phyloP scores from a whole-genome alignment of 2,888 invertebrate genomes.

The Apamea crenata region DNA sequence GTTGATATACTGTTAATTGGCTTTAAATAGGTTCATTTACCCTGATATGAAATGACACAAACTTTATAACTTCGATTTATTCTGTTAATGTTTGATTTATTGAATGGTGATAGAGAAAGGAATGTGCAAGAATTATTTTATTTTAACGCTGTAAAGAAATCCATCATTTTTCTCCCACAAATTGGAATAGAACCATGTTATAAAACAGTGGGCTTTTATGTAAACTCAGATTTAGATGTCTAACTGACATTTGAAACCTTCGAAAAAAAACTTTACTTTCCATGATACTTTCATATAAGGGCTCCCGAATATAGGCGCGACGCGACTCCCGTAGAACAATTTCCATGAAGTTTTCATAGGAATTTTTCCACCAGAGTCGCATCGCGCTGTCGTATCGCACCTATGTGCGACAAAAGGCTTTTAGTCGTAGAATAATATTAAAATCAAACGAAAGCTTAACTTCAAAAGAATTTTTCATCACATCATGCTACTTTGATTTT shows the following conservation, averaged over 20 bases:
- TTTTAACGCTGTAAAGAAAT: background rate
- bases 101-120: background rate
- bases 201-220: background rate
- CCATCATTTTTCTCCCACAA: background rate
- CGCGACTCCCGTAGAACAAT: background rate
- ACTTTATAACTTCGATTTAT: background rate
- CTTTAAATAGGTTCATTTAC: constrained; percentile 38
- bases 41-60: constrained; percentile 8
- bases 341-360: background rate
- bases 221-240: background rate
- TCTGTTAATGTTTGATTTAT: constrained; percentile 17
- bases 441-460: background rate
- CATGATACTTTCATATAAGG: background rate
- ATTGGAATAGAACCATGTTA: no score
- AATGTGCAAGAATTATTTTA: background rate
- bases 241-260: background rate
- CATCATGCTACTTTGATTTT: background rate
- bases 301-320: background rate
- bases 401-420: background rate
- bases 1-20: constrained; percentile 62
- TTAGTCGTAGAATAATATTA: background rate
- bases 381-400: background rate
- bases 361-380: background rate
- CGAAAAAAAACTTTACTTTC: background rate
- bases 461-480: background rate